Evolutionary conservation across 2,797 vertebrate genomes (phyloP), one percentile per base, ranked within the genome.

Genomic region (Melanotaenia nigrans): DNA sequence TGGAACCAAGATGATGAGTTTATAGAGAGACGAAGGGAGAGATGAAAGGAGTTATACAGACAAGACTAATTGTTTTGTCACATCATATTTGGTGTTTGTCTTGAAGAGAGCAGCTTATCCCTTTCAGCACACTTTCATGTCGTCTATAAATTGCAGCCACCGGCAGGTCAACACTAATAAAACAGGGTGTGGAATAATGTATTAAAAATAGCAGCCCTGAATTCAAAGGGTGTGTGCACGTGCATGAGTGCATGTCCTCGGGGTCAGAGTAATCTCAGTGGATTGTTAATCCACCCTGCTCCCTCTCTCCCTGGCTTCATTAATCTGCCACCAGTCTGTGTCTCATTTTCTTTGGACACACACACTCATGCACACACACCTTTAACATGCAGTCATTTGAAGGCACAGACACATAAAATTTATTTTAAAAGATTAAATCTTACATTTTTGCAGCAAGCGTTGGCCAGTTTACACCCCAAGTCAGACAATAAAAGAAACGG

Each of bases 291-390:
- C 86, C 85, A 89, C 49, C 75, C 54, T 70, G 68, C 76, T 84
- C 77, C 85, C 79, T 85, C 73, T 78, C 66, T 89, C 85, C 86
- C 88, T 68, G 77, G 77, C 65, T 87, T 92, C 85, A 90, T 89
- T 90, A 90, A 85, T 86, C 78, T 82, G 74, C 53, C 69, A 80
- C 56, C 69, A 69, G 75, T 75, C 68, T 75, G 65, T 32, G 40
- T 81, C 75, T 88, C 76, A 86, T 83, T 88, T 81, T 79, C 71
- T 65, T 51, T 54, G 63, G 71, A 67, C 68, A 68, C 68, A 61
- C 65, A 64, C 16, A 7, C 9, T 36, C 67, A 35, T 51, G 10
- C 53, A 28, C 73, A 33, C 69, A 68, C 65, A 47, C 51, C 77
- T 58, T 51, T 33, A 49, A 42, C 73, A 69, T 2, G 36, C 25